Evolutionary conservation across 2,888 invertebrate species (phyloP).

Genomic region (Vannuccia rotundouncinata): DNA sequence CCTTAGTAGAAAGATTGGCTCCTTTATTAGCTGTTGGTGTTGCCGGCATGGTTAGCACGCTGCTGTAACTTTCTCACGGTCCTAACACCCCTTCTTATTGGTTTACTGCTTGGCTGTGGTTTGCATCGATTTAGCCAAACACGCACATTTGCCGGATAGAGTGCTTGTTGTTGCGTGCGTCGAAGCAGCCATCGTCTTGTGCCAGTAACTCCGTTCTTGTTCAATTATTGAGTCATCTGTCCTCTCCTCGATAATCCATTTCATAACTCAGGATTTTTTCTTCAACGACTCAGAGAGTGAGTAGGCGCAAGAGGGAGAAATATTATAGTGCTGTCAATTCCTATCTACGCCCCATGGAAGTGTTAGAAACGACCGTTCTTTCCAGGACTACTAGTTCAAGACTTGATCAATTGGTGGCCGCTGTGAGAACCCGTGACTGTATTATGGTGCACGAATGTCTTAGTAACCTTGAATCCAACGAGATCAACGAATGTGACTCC

Average conservation of each 20-base stretch:
- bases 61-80: conserved; percentile 19
- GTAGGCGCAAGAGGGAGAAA: not conserved
- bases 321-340: not conserved
- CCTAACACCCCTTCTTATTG: conserved; percentile 3
- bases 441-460: not conserved
- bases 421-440: not conserved
- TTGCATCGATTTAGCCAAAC: not conserved
- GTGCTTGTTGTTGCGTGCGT: too few relatives aligned
- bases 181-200: not conserved
- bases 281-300: not conserved
- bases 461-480: not conserved
- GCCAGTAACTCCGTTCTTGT: not conserved
- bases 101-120: not conserved
- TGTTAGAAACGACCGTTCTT: not conserved
- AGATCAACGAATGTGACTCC: not conserved
- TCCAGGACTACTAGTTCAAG: not conserved
- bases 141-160: not conserved
- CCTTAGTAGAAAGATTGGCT: not conserved
- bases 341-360: not conserved
- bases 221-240: not conserved
- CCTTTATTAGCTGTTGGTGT: not conserved
- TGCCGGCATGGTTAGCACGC: not conserved
- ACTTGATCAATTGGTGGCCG: not conserved
- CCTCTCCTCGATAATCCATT: not conserved
- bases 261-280: not conserved